Base-by-base conservation (phyloP, 2,797 vertebrate genomes). In the Mycteria americana region DNA sequence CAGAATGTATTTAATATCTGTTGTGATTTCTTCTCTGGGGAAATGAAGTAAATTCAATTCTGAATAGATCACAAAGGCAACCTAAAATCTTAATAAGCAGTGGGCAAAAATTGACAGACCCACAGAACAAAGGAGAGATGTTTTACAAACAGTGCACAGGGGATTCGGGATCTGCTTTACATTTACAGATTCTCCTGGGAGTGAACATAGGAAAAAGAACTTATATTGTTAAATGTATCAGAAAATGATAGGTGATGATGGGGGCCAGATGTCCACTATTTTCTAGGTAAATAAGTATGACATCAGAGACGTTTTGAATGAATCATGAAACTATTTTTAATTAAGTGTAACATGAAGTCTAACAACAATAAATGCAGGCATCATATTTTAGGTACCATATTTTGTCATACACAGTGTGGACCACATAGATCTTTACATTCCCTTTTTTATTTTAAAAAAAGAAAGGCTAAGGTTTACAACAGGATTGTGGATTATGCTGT, bases 381-480 rank as follows among this genome's bases (percentile, higher is more conserved):
- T 19, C 16, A 6, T 63, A 53, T 88, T 86, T 78, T 53, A 78
- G 45, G 28, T 5, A 74, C 22, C 6, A 7, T 70, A 9, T 75
- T 77, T 92, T 82, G n/a, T 64, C 60, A 64, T 35, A 35, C 3
- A 57, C 5, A 41, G 8, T 68, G 83, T 64, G 54, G 17, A 75
- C 7, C 9, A 37, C 25, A 24, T 25, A 17, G 37, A 64, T 50
- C 5, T 89, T 64, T 62, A 30, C 33, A 50, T 56, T 75, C 5
- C 2, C 7, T 64, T 68, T 65, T 50, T 45, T 11, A 1, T 50
- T 63, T 8, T 19, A 24, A 25, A 4, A n/a, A 41, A 48, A 33
- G 27, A 54, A 70, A 24, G 0, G 4, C 11, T 62, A n/a, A 19
- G 9, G 25, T 51, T 74, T 79, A 45, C 0, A 0, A 57, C 12